phyloP scores from a whole-genome alignment of 2,797 vertebrate genomes.

The Pseudochaenichthys georgianus region DNA sequence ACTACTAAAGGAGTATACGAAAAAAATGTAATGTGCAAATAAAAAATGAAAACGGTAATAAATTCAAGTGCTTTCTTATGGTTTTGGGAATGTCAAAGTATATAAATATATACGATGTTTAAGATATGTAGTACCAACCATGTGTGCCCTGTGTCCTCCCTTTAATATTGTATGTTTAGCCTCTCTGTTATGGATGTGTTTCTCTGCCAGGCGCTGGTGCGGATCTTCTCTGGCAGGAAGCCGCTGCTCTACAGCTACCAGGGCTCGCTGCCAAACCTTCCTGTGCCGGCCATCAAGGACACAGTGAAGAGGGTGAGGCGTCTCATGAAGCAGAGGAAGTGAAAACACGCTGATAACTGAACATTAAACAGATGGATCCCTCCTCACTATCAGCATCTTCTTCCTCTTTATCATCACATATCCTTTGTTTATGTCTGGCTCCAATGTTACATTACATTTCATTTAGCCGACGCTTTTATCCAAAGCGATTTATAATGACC shows the following conservation, averaged over 20 bases:
- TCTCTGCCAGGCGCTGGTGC: conserved; percentile 87
- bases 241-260: conserved; percentile 93
- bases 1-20: too few species aligned
- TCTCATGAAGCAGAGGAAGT: conserved; percentile 42
- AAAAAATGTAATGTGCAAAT: too few species aligned
- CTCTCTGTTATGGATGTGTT: conserved; percentile 27
- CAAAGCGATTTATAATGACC: too few species aligned
- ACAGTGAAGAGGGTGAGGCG: conserved; percentile 88
- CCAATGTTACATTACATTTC: background rate
- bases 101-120: too few species aligned
- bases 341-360: conserved; percentile 15
- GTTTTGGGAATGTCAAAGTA: too few species aligned
- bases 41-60: too few species aligned
- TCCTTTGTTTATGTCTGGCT: background rate
- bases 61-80: too few species aligned
- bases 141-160: background rate
- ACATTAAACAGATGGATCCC: conserved; percentile 42
- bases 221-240: conserved; percentile 92
- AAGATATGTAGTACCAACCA: too few species aligned
- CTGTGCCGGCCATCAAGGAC: conserved; percentile 89
- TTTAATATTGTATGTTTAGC: conserved; percentile 1
- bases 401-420: background rate
- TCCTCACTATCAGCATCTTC: conserved; percentile 20
- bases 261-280: conserved; percentile 90
- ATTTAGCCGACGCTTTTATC: too few species aligned